Conservation (phyloP, 2,888 invertebrate species). For the Polia nebulosa region DNA sequence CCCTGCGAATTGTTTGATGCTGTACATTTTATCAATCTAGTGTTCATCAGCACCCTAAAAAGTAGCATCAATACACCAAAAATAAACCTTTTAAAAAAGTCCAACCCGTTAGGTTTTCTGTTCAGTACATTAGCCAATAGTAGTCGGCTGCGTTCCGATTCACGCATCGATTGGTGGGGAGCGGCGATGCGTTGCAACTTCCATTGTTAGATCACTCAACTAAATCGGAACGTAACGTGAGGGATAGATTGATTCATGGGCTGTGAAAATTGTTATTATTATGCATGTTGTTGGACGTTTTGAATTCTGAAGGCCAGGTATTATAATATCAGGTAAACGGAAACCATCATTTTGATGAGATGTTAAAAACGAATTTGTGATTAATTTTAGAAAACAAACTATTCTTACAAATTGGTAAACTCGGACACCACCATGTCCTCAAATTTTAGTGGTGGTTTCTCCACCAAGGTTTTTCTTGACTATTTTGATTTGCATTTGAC, state of each 20-base stretch:
- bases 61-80: constrained; percentile 15
- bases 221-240: constrained; percentile 62
- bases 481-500: no score
- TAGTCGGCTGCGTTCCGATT: constrained; percentile 59
- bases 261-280: constrained; percentile 50
- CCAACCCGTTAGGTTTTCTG: constrained; percentile 59
- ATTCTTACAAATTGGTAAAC: no score
- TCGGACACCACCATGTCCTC: no score
- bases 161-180: constrained; percentile 57
- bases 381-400: no score
- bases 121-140: constrained; percentile 64
- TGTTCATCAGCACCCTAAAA: neutral
- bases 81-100: constrained; percentile 47
- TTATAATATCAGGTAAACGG: neutral
- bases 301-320: neutral
- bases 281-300: constrained; percentile 2
- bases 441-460: no score
- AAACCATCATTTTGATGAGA: neutral
- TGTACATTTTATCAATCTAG: neutral
- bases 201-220: constrained; percentile 55
- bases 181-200: constrained; percentile 62
- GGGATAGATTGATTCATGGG: constrained; percentile 59
- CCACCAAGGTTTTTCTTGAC: no score
- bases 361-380: neutral
- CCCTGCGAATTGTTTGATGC: neutral